Conservation (phyloP, 2,797 vertebrate genomes). For the Pteronotus mesoamericanus region DNA sequence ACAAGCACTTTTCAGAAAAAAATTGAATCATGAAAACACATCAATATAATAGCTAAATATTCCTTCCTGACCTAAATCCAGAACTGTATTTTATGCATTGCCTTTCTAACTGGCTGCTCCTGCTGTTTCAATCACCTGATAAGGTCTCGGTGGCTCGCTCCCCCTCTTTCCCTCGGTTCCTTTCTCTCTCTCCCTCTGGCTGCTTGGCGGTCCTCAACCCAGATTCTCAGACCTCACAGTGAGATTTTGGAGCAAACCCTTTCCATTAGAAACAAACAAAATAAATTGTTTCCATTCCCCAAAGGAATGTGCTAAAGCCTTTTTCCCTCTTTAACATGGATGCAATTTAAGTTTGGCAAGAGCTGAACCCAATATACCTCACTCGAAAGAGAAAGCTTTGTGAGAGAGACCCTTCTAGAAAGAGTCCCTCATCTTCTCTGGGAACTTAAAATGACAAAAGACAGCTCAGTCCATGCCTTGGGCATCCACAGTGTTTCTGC, state of each 20-base stretch:
- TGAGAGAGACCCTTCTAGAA: neutral
- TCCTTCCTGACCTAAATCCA: neutral
- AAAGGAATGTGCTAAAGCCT: slow-evolving; percentile 72
- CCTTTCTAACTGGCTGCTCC: neutral
- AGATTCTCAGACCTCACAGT: slow-evolving; percentile 68
- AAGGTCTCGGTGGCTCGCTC: neutral
- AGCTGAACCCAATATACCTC: slow-evolving; percentile 39
- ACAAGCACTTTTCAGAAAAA: slow-evolving; percentile 18
- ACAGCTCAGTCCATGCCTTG: neutral
- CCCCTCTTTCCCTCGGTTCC: too few species aligned
- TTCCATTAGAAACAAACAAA: slow-evolving; percentile 69
- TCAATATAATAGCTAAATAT: neutral
- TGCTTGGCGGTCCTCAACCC: slow-evolving; percentile 47
- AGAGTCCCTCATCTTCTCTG: neutral
- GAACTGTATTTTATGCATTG: neutral
- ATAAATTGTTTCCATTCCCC: slow-evolving; percentile 76
- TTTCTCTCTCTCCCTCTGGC: neutral
- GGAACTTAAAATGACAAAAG: neutral
- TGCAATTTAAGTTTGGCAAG: slow-evolving; percentile 72
- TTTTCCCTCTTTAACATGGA: slow-evolving; percentile 66
- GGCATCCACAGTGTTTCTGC: neutral
- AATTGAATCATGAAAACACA: neutral
- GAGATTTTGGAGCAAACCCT: slow-evolving; percentile 57
- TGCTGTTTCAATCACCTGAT: slow-evolving; percentile 1
- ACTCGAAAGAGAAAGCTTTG: neutral